These are phyloP conservation scores for Eupithecia exiguata DNA, from an alignment of 2,888 invertebrate genomes.

Conservation along the genomic window DNA sequence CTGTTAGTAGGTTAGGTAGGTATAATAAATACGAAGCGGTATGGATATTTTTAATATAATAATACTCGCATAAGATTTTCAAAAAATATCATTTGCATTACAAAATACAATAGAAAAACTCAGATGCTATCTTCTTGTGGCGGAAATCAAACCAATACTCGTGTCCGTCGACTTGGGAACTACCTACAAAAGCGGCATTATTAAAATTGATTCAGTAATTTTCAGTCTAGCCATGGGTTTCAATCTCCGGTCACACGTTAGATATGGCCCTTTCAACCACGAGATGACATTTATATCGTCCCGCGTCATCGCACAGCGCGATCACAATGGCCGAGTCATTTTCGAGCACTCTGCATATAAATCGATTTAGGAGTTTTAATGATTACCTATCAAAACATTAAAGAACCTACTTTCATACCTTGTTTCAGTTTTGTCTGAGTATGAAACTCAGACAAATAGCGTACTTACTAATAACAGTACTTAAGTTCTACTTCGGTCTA, in stretches of 20 bases:
- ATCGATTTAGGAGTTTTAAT: not conserved
- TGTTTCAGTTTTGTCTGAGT: too few species aligned
- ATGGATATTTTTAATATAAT: not conserved
- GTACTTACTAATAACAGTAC: too few species aligned
- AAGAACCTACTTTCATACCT: too few species aligned
- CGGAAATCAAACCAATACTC: not conserved
- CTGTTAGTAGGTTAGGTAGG: not conserved
- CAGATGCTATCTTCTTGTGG: not conserved
- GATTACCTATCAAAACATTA: not conserved
- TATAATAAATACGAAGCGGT: not conserved
- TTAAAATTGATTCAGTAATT: conserved; percentile 1
- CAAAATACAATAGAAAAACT: not conserved
- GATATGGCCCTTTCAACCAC: conserved; percentile 27
- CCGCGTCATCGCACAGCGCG: conserved; percentile 21
- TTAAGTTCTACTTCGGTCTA: too few species aligned
- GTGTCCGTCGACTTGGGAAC: not conserved
- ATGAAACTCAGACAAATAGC: too few species aligned
- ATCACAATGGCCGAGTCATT: not conserved
- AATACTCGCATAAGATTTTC: not conserved
- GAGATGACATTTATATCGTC: conserved; percentile 26
- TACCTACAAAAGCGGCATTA: not conserved
- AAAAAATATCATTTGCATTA: not conserved
- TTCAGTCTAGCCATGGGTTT: conserved; percentile 6
- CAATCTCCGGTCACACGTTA: conserved; percentile 22
- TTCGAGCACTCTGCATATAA: not conserved